Percentiles rank a stretch among this genome's conserved stretches.
phyloP scores from a whole-genome alignment of 2,113 vertebrate genomes.

The Rallus limicola region DNA sequence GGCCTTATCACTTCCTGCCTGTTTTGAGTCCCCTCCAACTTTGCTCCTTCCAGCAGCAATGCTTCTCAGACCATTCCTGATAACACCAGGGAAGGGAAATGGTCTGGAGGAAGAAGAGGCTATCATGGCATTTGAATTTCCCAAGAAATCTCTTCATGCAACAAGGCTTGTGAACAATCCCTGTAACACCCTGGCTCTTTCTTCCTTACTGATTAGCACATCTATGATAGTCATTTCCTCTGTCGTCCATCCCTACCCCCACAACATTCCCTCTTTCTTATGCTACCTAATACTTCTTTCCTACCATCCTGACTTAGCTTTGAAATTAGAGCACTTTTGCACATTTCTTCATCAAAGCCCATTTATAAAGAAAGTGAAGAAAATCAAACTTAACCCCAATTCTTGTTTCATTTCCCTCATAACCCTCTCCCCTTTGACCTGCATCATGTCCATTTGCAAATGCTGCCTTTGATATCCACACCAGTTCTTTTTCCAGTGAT shows the following conservation, averaged over 20 bases:
- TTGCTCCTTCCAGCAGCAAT: background rate
- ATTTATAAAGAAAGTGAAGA: background rate
- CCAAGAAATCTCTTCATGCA: constrained; percentile 18
- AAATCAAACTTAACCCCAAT: background rate
- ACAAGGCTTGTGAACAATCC: constrained; percentile 15
- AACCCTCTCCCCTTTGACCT: constrained; percentile 7
- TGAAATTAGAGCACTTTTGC: background rate
- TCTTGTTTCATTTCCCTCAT: constrained; percentile 9
- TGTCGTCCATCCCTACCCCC: background rate
- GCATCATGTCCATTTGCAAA: background rate
- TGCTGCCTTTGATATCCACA: background rate
- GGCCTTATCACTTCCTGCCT: constrained; percentile 20
- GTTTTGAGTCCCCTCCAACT: constrained; percentile 19
- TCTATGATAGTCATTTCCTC: constrained; percentile 1
- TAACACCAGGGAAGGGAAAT: constrained; percentile 17
- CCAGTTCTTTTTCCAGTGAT: background rate
- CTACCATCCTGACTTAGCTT: background rate
- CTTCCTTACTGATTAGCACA: constrained; percentile 38
- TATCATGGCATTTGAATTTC: constrained; percentile 30
- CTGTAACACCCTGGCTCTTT: constrained; percentile 33
- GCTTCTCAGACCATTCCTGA: background rate
- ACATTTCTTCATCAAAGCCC: background rate
- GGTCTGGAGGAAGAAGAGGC: constrained; percentile 29
- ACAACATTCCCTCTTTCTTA: background rate
- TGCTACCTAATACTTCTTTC: background rate